phyloP scores from a whole-genome alignment of 2,797 vertebrate species.

The Chromobotia macracanthus region DNA sequence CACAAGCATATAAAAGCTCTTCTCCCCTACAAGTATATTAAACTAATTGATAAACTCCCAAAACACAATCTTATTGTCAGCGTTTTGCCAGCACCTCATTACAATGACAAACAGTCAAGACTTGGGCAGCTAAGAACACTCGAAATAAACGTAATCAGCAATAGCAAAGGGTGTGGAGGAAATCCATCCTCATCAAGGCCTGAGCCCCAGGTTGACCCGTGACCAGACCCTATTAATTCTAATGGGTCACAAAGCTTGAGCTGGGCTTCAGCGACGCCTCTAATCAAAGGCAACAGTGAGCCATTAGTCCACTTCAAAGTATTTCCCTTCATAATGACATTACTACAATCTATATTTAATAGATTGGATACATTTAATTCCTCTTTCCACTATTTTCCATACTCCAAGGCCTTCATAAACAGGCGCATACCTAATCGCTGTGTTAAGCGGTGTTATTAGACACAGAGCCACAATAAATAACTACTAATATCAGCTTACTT shows the following conservation, averaged over 20 bases:
- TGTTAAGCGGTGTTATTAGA: slow-evolving; percentile 65
- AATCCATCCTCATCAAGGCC: slow-evolving; percentile 57
- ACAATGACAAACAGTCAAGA: slow-evolving; percentile 42
- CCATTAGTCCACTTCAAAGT: slow-evolving; percentile 76
- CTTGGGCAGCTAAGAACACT: slow-evolving; percentile 24
- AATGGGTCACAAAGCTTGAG: slow-evolving; percentile 76
- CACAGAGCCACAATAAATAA: slow-evolving; percentile 63
- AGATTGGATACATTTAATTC: slow-evolving; percentile 64
- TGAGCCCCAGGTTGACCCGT: slow-evolving; percentile 68
- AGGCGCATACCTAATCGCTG: slow-evolving; percentile 58
- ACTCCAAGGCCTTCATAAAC: slow-evolving; percentile 53
- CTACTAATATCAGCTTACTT: slow-evolving; percentile 57
- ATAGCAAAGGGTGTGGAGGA: slow-evolving; percentile 56
- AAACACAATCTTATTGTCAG: slow-evolving; percentile 17
- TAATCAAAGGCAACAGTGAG: slow-evolving; percentile 75
- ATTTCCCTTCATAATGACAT: slow-evolving; percentile 66
- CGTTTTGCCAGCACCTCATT: slow-evolving; percentile 43
- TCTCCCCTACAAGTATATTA: slow-evolving; percentile 20
- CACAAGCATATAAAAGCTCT: slow-evolving; percentile 26
- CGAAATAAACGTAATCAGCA: slow-evolving; percentile 54
- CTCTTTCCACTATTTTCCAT: slow-evolving; percentile 46
- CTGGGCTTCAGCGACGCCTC: slow-evolving; percentile 72
- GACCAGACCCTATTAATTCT: slow-evolving; percentile 77
- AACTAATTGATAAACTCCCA: slow-evolving; percentile 16
- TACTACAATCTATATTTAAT: slow-evolving; percentile 62